Percentiles rank a stretch among this genome's conserved stretches.
These are phyloP conservation scores for Neopelma chrysocephalum DNA, from an alignment of 2,797 vertebrate genomes.

Conservation along the genomic window DNA sequence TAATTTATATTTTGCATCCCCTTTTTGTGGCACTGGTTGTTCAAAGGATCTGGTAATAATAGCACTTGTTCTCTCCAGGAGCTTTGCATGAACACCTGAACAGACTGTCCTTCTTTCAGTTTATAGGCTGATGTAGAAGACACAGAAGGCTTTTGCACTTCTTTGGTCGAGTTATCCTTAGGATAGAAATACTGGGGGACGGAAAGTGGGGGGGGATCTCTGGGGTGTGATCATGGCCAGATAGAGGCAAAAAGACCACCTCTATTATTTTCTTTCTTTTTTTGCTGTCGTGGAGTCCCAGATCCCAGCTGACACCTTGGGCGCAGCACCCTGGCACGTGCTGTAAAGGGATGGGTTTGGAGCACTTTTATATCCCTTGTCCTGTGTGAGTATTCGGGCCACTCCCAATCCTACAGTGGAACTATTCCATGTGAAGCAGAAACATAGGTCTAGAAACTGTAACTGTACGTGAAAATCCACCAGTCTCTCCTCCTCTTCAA, in stretches of 20 bases:
- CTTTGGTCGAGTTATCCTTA: background rate
- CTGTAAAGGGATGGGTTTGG: background rate
- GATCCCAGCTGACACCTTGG: background rate
- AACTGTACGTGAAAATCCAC: background rate
- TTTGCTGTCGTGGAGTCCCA: background rate
- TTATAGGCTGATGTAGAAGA: background rate
- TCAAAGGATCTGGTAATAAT: background rate
- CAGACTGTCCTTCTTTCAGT: background rate
- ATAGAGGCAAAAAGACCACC: background rate
- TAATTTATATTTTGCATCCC: background rate
- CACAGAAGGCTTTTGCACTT: background rate
- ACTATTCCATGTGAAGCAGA: background rate
- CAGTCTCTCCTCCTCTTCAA: background rate
- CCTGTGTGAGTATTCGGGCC: background rate
- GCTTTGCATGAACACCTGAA: background rate
- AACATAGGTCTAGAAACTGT: background rate
- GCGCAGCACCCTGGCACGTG: background rate
- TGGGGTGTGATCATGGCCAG: background rate
- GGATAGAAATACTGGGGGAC: background rate
- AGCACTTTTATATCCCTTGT: background rate
- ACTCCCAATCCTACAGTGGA: background rate
- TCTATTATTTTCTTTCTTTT: background rate
- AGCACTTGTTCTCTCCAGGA: background rate
- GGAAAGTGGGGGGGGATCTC: accelerated
- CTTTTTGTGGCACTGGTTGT: background rate